Percentiles rank a stretch among this genome's conserved stretches.
These are phyloP conservation scores for Mola mola DNA, from an alignment of 2,113 vertebrate species.

Conservation along the genomic window DNA sequence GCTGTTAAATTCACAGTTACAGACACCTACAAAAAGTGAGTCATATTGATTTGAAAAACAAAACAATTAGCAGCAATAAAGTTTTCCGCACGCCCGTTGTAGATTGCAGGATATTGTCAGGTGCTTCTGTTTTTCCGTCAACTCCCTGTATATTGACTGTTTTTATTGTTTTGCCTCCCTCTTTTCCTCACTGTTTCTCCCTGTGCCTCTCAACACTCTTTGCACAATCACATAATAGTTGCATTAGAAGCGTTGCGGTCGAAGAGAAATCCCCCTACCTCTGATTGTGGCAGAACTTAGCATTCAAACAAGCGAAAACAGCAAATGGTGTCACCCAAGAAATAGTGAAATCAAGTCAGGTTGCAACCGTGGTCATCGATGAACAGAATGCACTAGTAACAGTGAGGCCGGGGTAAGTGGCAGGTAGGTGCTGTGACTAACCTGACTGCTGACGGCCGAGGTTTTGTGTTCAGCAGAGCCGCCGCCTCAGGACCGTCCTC, in stretches of 20 bases:
- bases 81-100: neutral
- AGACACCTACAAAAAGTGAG: too few species aligned
- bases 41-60: too few species aligned
- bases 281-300: too few species aligned
- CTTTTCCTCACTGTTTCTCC: constrained; percentile 16
- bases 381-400: constrained; percentile 75
- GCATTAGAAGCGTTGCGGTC: too few species aligned
- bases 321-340: constrained; percentile 82
- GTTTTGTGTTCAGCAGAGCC: constrained; percentile 53
- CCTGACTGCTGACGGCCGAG: constrained; percentile 53
- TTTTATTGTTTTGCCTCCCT: constrained; percentile 41
- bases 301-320: constrained; percentile 46
- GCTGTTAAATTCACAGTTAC: too few species aligned
- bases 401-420: constrained; percentile 67
- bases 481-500: constrained; percentile 24
- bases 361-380: constrained; percentile 81
- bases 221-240: neutral
- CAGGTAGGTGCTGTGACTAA: constrained; percentile 79
- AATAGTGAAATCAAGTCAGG: constrained; percentile 85
- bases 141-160: constrained; percentile 39
- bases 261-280: too few species aligned
- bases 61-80: neutral
- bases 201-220: constrained; percentile 18
- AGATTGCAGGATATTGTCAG: constrained; percentile 18
- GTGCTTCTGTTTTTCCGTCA: constrained; percentile 33